phyloP scores from a whole-genome alignment of 2,113 vertebrate species.

The Mystacornis crossleyi region DNA sequence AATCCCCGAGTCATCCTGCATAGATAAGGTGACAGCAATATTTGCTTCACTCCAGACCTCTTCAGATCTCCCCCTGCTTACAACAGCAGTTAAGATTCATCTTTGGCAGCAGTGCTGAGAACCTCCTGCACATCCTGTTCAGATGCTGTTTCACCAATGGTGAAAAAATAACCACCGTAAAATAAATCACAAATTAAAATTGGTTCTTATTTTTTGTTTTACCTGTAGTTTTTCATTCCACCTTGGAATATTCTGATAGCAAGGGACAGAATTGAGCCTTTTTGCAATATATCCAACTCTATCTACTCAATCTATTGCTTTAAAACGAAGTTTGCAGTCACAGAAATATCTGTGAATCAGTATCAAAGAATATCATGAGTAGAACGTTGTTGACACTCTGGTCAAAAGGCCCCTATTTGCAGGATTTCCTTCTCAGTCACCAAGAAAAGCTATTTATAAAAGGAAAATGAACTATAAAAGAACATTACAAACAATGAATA shows the following conservation, averaged over 20 bases:
- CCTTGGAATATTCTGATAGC: background rate
- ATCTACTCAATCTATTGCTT: background rate
- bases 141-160: background rate
- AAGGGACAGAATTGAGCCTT: background rate
- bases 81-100: background rate
- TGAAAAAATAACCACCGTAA: background rate
- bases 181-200: background rate
- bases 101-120: background rate
- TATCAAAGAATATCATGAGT: background rate
- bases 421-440: background rate
- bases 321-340: background rate
- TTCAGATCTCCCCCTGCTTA: background rate
- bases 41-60: background rate
- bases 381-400: fast-evolving
- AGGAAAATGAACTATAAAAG: background rate
- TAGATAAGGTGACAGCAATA: background rate
- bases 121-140: background rate
- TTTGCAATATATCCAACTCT: background rate
- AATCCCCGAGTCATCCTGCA: background rate
- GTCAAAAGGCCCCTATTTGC: background rate
- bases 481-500: background rate
- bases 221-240: background rate
- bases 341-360: background rate
- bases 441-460: background rate
- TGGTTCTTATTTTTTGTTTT: background rate